These are phyloP conservation scores for Agonopterix subpropinquella DNA, from an alignment of 2,888 invertebrate species.

Conservation along the genomic window DNA sequence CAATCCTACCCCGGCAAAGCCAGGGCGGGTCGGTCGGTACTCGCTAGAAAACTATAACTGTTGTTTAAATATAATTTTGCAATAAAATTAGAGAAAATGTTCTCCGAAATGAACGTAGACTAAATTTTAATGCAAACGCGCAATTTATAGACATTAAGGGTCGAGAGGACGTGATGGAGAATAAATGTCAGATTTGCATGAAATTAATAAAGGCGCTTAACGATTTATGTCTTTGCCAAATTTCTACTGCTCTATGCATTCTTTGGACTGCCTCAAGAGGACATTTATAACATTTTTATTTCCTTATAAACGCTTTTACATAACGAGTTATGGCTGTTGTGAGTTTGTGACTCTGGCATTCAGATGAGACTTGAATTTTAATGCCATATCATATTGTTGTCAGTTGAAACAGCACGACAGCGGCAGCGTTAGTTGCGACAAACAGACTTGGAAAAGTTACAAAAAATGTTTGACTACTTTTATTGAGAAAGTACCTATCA, in stretches of 20 bases:
- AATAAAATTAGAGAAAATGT: background rate
- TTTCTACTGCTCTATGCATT: background rate
- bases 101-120: background rate
- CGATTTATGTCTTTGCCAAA: background rate
- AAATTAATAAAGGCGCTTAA: slow-evolving; percentile 1
- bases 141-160: slow-evolving; percentile 1
- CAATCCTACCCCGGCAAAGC: too few relatives aligned
- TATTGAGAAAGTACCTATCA: too few relatives aligned
- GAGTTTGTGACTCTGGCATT: background rate
- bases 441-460: too few relatives aligned
- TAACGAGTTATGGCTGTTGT: slow-evolving; percentile 6
- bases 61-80: background rate
- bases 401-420: background rate
- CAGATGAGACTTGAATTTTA: slow-evolving; percentile 8
- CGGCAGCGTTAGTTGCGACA: too few relatives aligned
- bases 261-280: background rate
- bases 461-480: too few relatives aligned
- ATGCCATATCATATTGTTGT: slow-evolving; percentile 1
- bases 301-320: slow-evolving; percentile 3
- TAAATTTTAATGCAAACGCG: background rate
- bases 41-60: background rate
- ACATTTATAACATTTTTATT: slow-evolving; percentile 1
- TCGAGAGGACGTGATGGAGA: slow-evolving; percentile 3
- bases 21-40: too few relatives aligned
- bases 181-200: slow-evolving; percentile 7